These are phyloP conservation scores for Thomomys bottae DNA, from an alignment of 2,113 vertebrate genomes.

Conservation along the genomic window DNA sequence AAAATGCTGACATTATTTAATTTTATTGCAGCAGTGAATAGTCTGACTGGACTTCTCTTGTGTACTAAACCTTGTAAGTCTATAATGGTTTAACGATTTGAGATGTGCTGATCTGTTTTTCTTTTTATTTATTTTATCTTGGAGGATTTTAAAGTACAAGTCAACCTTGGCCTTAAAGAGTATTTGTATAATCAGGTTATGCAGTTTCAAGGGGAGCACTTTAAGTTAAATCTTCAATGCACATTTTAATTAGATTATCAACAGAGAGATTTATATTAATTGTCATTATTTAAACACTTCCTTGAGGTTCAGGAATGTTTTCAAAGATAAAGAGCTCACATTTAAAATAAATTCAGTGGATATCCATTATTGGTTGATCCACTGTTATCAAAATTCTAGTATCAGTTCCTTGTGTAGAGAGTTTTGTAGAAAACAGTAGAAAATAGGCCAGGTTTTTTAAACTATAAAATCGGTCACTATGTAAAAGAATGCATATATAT, in stretches of 20 bases:
- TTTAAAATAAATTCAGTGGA: slow-evolving; percentile 50
- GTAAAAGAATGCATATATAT: background rate
- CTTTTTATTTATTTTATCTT: slow-evolving; percentile 66
- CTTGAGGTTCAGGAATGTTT: slow-evolving; percentile 33
- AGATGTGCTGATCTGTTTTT: slow-evolving; percentile 58
- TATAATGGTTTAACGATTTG: slow-evolving; percentile 66
- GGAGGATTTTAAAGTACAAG: slow-evolving; percentile 73
- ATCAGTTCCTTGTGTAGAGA: background rate
- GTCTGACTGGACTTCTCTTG: slow-evolving; percentile 44
- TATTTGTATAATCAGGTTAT: slow-evolving; percentile 42
- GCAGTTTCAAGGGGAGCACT: slow-evolving; percentile 39
- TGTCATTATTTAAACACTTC: slow-evolving; percentile 65
- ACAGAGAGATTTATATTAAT: slow-evolving; percentile 56
- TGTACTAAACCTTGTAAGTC: slow-evolving; percentile 63
- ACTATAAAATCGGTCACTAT: slow-evolving; percentile 5
- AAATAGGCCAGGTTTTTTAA: slow-evolving; percentile 35
- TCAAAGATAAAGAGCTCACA: background rate
- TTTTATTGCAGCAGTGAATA: slow-evolving; percentile 65
- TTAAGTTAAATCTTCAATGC: slow-evolving; percentile 69
- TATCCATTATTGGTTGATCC: background rate
- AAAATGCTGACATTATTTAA: slow-evolving; percentile 69
- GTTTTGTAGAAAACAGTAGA: slow-evolving; percentile 4
- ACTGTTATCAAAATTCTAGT: slow-evolving; percentile 46
- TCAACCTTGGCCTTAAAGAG: slow-evolving; percentile 52
- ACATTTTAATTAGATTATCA: slow-evolving; percentile 70